These are phyloP conservation scores for Eolophus roseicapilla DNA, from an alignment of 2,113 vertebrate species.

Conservation along the genomic window DNA sequence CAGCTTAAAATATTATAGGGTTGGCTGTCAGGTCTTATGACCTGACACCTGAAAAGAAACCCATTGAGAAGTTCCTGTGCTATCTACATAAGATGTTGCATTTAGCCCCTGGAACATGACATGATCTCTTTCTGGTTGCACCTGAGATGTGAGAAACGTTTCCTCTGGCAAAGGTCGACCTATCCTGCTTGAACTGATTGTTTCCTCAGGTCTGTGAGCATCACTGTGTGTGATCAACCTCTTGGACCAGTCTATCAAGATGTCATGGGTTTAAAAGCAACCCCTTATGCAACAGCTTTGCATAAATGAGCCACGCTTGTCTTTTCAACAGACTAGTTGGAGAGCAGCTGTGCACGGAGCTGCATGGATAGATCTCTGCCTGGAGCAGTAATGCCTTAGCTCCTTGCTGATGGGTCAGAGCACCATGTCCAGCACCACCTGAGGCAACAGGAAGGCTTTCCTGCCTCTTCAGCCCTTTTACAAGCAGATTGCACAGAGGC, in stretches of 20 bases:
- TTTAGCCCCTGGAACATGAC: not conserved
- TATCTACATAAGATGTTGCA: not conserved
- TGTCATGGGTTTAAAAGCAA: not conserved
- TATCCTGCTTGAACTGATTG: not conserved
- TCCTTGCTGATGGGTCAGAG: not conserved
- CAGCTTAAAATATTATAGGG: not conserved
- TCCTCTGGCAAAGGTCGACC: not conserved
- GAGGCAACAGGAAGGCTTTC: not conserved
- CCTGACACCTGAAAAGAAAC: not conserved
- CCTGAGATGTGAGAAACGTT: not conserved
- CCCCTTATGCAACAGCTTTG: not conserved
- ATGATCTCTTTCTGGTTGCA: not conserved
- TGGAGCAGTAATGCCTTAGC: not conserved
- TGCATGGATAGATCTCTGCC: not conserved
- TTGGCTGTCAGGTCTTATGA: not conserved
- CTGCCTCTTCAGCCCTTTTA: not conserved
- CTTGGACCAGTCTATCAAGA: not conserved
- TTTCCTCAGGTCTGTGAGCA: not conserved
- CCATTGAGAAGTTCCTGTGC: not conserved
- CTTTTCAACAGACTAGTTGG: not conserved
- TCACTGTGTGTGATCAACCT: fast-evolving
- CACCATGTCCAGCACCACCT: not conserved
- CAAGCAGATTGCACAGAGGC: not conserved
- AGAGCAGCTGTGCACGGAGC: not conserved
- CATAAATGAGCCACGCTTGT: not conserved